These are phyloP conservation scores for Cenopis cana DNA, from an alignment of 2,888 invertebrate species.

Conservation along the genomic window DNA sequence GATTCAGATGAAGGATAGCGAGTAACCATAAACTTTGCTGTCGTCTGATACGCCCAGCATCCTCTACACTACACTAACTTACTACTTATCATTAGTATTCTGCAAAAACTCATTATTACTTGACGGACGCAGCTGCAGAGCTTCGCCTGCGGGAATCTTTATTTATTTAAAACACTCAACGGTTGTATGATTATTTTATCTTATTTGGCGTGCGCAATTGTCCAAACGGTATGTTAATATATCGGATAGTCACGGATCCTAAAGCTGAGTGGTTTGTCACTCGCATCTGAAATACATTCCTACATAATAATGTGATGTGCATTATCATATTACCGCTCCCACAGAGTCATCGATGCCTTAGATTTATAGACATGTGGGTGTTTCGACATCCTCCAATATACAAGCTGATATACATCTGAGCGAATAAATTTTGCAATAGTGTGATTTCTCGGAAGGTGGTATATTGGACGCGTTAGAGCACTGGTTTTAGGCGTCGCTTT, in stretches of 20 bases:
- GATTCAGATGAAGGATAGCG: slow-evolving; percentile 73
- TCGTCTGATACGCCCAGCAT: slow-evolving; percentile 60
- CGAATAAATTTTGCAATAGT: slow-evolving; percentile 56
- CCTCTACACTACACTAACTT: slow-evolving; percentile 35
- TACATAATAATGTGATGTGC: slow-evolving; percentile 33
- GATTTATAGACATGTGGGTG: slow-evolving; percentile 45
- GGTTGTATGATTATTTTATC: neutral
- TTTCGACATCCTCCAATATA: slow-evolving; percentile 47
- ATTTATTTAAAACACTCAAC: neutral
- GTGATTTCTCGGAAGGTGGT: slow-evolving; percentile 54
- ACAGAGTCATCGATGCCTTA: slow-evolving; percentile 14
- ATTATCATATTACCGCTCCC: slow-evolving; percentile 38
- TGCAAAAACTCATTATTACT: slow-evolving; percentile 11
- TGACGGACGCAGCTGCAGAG: neutral
- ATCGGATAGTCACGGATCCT: slow-evolving; percentile 2
- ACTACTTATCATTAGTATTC: slow-evolving; percentile 19
- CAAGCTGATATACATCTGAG: slow-evolving; percentile 49
- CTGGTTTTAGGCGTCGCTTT: slow-evolving; percentile 68
- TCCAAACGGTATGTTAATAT: slow-evolving; percentile 3
- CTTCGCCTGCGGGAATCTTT: neutral
- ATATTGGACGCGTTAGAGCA: slow-evolving; percentile 59
- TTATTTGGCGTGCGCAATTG: neutral
- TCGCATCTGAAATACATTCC: slow-evolving; percentile 27
- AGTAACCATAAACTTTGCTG: slow-evolving; percentile 71
- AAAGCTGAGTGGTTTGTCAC: slow-evolving; percentile 9